phyloP scores from a whole-genome alignment of 2,113 vertebrate species.

The Kobus ellipsiprymnus region DNA sequence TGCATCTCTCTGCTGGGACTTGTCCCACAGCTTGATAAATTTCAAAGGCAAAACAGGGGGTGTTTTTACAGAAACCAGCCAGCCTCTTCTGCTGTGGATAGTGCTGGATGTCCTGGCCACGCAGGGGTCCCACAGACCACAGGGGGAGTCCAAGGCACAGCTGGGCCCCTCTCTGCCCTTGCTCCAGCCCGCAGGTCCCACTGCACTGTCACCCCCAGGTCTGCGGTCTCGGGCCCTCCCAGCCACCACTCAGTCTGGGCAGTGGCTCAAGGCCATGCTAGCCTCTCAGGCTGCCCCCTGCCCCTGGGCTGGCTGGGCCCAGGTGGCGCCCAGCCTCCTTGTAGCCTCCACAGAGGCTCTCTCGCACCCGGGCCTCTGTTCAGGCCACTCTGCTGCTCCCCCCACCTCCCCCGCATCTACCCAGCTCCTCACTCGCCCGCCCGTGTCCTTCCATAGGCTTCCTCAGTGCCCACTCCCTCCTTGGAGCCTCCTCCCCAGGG shows the following conservation, averaged over 20 bases:
- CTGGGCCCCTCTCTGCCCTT: rapidly evolving
- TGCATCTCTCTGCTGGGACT: not conserved
- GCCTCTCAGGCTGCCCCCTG: not conserved
- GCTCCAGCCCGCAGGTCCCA: not conserved
- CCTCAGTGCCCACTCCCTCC: not conserved
- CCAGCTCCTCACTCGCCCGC: rapidly evolving
- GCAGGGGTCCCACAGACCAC: rapidly evolving
- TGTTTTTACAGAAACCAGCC: not conserved
- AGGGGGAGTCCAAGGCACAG: not conserved
- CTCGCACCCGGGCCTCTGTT: not conserved
- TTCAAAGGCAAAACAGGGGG: not conserved
- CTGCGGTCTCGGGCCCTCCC: not conserved
- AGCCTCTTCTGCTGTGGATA: rapidly evolving
- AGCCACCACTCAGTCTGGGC: rapidly evolving
- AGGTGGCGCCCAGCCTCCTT: not conserved
- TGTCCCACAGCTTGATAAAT: not conserved
- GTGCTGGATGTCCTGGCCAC: not conserved
- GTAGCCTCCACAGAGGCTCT: not conserved
- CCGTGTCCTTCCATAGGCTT: not conserved
- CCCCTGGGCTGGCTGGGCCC: not conserved
- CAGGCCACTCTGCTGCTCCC: not conserved
- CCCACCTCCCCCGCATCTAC: rapidly evolving
- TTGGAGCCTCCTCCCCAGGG: not conserved
- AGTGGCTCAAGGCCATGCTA: not conserved
- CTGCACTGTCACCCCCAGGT: not conserved